phyloP scores from a whole-genome alignment of 1,140 invertebrate species.

The Drosophila cardini region DNA sequence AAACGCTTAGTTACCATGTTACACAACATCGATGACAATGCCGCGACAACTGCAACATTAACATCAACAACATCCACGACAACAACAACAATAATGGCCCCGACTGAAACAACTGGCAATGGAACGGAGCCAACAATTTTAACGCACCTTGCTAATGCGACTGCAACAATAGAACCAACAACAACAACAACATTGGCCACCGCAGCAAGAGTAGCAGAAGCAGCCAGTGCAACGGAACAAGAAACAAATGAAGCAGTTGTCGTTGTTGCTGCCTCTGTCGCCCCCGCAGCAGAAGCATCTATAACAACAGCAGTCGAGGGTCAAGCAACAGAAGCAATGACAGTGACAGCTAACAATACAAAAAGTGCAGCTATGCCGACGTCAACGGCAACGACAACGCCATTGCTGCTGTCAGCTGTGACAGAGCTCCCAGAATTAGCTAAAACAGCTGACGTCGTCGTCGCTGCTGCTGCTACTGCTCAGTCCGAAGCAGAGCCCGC shows the following conservation, averaged over 20 bases:
- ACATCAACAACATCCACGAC: slow-evolving; percentile 16
- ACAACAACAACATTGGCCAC: slow-evolving; percentile 1
- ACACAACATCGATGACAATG: slow-evolving; percentile 65
- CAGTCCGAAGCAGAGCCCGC: slow-evolving; percentile 24
- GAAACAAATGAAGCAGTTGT: slow-evolving; percentile 34
- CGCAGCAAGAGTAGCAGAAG: slow-evolving; percentile 22
- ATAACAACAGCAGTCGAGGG: slow-evolving; percentile 34
- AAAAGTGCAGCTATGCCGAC: slow-evolving; percentile 11
- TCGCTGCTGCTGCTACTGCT: slow-evolving; percentile 6
- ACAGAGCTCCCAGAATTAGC: slow-evolving; percentile 48
- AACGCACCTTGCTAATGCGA: slow-evolving; percentile 48
- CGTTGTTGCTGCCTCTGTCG: slow-evolving; percentile 16
- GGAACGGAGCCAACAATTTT: slow-evolving; percentile 57
- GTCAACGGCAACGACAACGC: slow-evolving; percentile 18
- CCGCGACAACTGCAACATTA: slow-evolving; percentile 43
- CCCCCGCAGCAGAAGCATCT: slow-evolving; percentile 17
- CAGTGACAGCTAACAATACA: slow-evolving; percentile 40
- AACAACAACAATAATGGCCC: slow-evolving; percentile 39
- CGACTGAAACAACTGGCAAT: slow-evolving; percentile 52
- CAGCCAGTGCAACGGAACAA: slow-evolving; percentile 51
- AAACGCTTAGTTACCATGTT: slow-evolving; percentile 67
- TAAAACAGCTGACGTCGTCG: slow-evolving; percentile 57
- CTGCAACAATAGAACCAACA: slow-evolving; percentile 52
- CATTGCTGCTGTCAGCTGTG: slow-evolving; percentile 55
- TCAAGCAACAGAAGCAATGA: slow-evolving; percentile 40